Percentiles rank a stretch among this genome's conserved stretches.
These are phyloP conservation scores for Eilema caniola DNA, from an alignment of 2,888 invertebrate species.

Conservation along the genomic window DNA sequence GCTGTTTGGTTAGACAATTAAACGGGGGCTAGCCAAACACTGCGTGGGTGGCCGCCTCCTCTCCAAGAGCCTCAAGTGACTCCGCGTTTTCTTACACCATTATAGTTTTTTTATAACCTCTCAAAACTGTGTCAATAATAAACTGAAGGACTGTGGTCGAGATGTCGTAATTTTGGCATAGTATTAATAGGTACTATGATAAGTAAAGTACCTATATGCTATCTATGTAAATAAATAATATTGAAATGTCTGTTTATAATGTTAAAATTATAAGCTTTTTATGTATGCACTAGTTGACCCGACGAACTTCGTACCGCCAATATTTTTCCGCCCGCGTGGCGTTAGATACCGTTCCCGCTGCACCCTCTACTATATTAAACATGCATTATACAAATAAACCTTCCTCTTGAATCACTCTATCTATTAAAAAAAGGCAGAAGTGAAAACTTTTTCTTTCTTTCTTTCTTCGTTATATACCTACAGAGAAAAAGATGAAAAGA, in stretches of 20 bases:
- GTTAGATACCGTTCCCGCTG: too few species aligned
- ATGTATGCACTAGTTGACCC: too few species aligned
- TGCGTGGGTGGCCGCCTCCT: slow-evolving; percentile 74
- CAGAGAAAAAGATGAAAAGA: too few species aligned
- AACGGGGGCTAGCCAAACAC: slow-evolving; percentile 74
- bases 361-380: too few species aligned
- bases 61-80: slow-evolving; percentile 60
- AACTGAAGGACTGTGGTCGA: slow-evolving; percentile 22
- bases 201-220: not conserved
- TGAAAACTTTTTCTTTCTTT: too few species aligned
- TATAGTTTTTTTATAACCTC: slow-evolving; percentile 39
- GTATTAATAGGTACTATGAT: not conserved
- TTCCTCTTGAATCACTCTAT: too few species aligned
- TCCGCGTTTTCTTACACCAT: slow-evolving; percentile 58
- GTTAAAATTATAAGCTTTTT: too few species aligned
- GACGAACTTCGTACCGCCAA: too few species aligned
- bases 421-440: too few species aligned
- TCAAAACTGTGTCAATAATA: slow-evolving; percentile 49
- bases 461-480: too few species aligned
- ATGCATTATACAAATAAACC: too few species aligned
- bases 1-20: slow-evolving; percentile 82
- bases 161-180: slow-evolving; percentile 10
- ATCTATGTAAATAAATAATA: not conserved
- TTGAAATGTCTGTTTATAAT: not conserved
- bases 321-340: too few species aligned